These are phyloP conservation scores for Leptonema lineaticorne DNA, from an alignment of 1,140 invertebrate genomes.

Conservation along the genomic window DNA sequence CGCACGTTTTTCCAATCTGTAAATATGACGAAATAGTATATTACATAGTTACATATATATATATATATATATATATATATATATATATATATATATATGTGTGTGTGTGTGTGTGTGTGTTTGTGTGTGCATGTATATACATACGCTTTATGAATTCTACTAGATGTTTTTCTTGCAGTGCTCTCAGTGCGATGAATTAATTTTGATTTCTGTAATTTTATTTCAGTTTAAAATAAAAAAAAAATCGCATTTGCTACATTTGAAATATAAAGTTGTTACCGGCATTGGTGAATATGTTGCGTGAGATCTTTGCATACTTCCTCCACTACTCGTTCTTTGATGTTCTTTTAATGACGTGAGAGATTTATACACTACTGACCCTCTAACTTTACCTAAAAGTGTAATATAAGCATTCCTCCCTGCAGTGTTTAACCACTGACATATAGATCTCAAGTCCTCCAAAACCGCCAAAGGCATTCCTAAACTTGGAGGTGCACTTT, in stretches of 20 bases:
- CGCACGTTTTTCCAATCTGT: constrained; percentile 80
- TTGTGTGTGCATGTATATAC: no score
- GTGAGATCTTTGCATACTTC: constrained; percentile 51
- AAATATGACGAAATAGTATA: constrained; percentile 9
- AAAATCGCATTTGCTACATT: constrained; percentile 5
- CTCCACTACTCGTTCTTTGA: constrained; percentile 73
- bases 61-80: not conserved
- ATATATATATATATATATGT: not conserved
- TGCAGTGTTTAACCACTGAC: constrained; percentile 82
- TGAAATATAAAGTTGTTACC: constrained; percentile 44
- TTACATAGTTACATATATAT: no score
- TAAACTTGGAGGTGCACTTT: constrained; percentile 52
- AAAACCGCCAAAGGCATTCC: constrained; percentile 65
- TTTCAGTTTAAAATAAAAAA: not conserved
- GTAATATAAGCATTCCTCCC: constrained; percentile 76
- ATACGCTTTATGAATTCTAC: constrained; percentile 64
- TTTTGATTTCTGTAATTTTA: constrained; percentile 53
- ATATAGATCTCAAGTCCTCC: constrained; percentile 74
- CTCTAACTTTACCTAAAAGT: constrained; percentile 77
- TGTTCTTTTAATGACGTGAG: constrained; percentile 79
- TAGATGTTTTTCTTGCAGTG: constrained; percentile 58
- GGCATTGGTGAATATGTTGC: constrained; percentile 51
- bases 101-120: no score
- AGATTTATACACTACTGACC: constrained; percentile 73
- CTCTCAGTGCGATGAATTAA: constrained; percentile 58